These are phyloP conservation scores for Zaprionus inermis DNA, from an alignment of 1,140 invertebrate genomes.

Conservation along the genomic window DNA sequence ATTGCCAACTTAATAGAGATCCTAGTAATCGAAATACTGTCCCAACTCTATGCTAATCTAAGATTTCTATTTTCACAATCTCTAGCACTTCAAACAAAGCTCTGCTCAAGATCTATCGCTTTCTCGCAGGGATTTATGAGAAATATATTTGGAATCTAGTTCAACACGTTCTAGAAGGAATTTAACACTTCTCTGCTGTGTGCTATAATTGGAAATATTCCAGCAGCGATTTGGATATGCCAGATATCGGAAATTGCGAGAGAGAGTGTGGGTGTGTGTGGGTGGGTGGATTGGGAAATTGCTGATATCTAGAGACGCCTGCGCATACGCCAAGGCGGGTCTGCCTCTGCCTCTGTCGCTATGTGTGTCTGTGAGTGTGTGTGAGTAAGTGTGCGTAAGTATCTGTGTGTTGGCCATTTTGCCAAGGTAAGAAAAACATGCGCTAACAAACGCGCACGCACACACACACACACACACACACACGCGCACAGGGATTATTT, in stretches of 20 bases:
- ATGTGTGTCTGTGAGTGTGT: slow-evolving; percentile 20
- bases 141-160: background rate
- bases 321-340: slow-evolving; percentile 28
- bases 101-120: too few species aligned
- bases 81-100: too few species aligned
- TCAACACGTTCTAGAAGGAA: slow-evolving; percentile 1
- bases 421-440: slow-evolving; percentile 66
- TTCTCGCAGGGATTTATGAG: too few species aligned
- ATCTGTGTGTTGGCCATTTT: slow-evolving; percentile 56
- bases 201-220: slow-evolving; percentile 39
- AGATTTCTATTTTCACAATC: too few species aligned
- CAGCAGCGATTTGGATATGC: slow-evolving; percentile 46
- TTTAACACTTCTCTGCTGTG: slow-evolving; percentile 10
- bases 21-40: too few species aligned
- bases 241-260: slow-evolving; percentile 9
- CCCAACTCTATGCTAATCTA: too few species aligned
- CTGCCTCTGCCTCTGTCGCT: background rate
- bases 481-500: slow-evolving; percentile 54
- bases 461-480: slow-evolving; percentile 17
- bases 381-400: slow-evolving; percentile 4
- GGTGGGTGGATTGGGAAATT: slow-evolving; percentile 21
- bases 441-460: slow-evolving; percentile 19
- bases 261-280: slow-evolving; percentile 18
- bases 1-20: too few species aligned
- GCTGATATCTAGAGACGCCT: slow-evolving; percentile 39